Conservation (phyloP, 2,113 vertebrate species). For the Tachysurus fulvidraco region DNA sequence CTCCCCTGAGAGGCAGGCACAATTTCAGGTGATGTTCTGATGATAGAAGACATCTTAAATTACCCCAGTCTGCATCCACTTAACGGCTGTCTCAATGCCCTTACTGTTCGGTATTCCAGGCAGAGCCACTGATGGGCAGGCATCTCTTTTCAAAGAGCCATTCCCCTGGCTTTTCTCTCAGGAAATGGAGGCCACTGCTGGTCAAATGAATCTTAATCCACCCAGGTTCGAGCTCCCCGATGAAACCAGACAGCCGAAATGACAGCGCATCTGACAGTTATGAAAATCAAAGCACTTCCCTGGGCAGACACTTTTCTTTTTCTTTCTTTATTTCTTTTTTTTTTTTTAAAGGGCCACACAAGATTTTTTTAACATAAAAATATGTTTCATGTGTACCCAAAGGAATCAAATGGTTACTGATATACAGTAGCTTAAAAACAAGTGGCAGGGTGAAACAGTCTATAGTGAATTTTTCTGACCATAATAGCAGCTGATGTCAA, state of each 20-base stretch:
- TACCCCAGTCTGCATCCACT: constrained; percentile 75
- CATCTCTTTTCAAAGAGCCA: constrained; percentile 57
- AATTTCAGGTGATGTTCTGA: constrained; percentile 71
- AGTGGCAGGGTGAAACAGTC: constrained; percentile 19
- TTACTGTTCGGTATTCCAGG: constrained; percentile 56
- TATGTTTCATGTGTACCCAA: constrained; percentile 19
- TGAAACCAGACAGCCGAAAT: constrained; percentile 44
- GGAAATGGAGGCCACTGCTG: constrained; percentile 51
- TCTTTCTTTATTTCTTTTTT: not conserved
- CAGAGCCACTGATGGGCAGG: constrained; percentile 56
- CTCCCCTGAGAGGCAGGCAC: constrained; percentile 63
- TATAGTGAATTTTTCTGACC: not conserved
- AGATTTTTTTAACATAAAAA: constrained; percentile 39
- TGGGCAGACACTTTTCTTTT: constrained; percentile 38
- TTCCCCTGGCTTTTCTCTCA: constrained; percentile 43
- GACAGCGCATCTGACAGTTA: constrained; percentile 49
- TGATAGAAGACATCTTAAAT: constrained; percentile 74
- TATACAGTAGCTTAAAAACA: constrained; percentile 33
- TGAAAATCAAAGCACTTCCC: constrained; percentile 51
- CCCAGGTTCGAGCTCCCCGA: constrained; percentile 46
- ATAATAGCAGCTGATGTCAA: not conserved
- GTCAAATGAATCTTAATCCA: constrained; percentile 56
- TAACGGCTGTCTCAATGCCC: constrained; percentile 59
- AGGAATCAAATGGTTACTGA: constrained; percentile 17
- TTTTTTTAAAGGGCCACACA: constrained; percentile 27